phyloP scores from a whole-genome alignment of 2,797 vertebrate genomes.

The Phylloscopus collybita region DNA sequence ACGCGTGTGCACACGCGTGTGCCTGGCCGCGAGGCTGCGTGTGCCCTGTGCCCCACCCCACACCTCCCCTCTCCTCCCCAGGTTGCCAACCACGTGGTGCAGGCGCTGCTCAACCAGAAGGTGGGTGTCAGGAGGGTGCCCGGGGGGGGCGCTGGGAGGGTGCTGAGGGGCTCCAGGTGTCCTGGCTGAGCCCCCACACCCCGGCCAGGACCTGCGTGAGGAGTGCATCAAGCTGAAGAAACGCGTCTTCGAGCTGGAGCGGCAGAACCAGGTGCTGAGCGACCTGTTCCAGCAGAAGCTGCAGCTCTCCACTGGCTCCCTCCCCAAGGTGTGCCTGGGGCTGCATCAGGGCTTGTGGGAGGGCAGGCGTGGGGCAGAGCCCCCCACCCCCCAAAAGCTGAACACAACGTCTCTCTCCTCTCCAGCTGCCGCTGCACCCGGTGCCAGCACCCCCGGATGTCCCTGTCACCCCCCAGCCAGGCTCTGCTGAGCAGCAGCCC shows the following conservation, averaged over 20 bases:
- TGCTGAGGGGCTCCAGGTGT: accelerated
- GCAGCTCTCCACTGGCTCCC: constrained; percentile 85
- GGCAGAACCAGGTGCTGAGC: constrained; percentile 92
- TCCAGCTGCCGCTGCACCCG: constrained; percentile 52
- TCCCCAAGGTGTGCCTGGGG: constrained; percentile 83
- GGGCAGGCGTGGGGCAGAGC: neutral
- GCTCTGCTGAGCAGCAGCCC: constrained; percentile 46
- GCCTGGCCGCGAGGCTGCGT: accelerated
- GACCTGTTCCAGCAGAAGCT: constrained; percentile 94
- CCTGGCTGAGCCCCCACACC: neutral
- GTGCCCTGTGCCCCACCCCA: neutral
- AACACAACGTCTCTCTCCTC: neutral
- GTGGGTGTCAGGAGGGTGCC: neutral
- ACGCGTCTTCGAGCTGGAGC: constrained; percentile 93
- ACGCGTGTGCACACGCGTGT: neutral
- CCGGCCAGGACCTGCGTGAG: constrained; percentile 88
- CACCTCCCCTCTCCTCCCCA: neutral
- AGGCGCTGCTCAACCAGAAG: constrained; percentile 72
- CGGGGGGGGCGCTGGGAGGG: neutral
- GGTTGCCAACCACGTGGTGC: constrained; percentile 95
- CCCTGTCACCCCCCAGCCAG: constrained; percentile 5
- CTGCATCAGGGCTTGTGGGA: accelerated
- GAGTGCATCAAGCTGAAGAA: constrained; percentile 98
- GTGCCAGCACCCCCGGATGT: constrained; percentile 40
- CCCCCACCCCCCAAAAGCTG: neutral